A percentile compares a stretch with the other conserved stretches of the same genome.
These are phyloP conservation scores for Belgica antarctica DNA, from an alignment of 2,888 invertebrate genomes.

Conservation along the genomic window DNA sequence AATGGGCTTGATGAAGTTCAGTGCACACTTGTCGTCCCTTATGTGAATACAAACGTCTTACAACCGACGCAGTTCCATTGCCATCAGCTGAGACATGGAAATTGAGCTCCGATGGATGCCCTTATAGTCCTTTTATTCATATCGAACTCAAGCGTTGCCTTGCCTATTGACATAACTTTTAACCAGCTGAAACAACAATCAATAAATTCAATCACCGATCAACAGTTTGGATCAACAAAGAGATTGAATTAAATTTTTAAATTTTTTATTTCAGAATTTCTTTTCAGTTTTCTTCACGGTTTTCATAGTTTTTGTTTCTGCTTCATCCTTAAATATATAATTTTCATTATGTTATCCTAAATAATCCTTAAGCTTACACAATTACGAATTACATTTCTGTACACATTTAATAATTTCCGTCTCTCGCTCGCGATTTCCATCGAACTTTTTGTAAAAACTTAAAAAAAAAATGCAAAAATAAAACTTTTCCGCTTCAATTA, in stretches of 20 bases:
- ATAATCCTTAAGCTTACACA: constrained; percentile 41
- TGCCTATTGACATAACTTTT: too few relatives aligned
- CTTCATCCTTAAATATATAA: constrained; percentile 18
- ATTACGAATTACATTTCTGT: constrained; percentile 35
- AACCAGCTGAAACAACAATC: too few relatives aligned
- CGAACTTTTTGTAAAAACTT: neutral
- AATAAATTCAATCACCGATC: neutral
- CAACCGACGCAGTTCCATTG: too few relatives aligned
- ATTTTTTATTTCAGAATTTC: constrained; percentile 40
- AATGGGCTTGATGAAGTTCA: too few relatives aligned
- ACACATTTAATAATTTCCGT: constrained; percentile 22
- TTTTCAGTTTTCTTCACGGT: constrained; percentile 38
- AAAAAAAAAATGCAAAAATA: constrained; percentile 3
- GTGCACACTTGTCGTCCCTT: too few relatives aligned
- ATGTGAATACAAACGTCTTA: too few relatives aligned
- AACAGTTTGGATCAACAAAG: neutral
- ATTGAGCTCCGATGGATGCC: too few relatives aligned
- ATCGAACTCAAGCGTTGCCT: too few relatives aligned
- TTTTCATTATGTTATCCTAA: constrained; percentile 36
- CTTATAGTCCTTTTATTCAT: too few relatives aligned
- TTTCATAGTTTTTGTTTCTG: constrained; percentile 23
- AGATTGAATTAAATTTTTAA: constrained; percentile 25
- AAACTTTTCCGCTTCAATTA: constrained; percentile 1
- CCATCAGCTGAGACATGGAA: too few relatives aligned
- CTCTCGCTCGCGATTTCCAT: constrained; percentile 23